Percentiles rank a stretch among this genome's conserved stretches.
Evolutionary conservation across 2,113 vertebrate genomes (phyloP).

Genomic region (Budorcas taxicolor): DNA sequence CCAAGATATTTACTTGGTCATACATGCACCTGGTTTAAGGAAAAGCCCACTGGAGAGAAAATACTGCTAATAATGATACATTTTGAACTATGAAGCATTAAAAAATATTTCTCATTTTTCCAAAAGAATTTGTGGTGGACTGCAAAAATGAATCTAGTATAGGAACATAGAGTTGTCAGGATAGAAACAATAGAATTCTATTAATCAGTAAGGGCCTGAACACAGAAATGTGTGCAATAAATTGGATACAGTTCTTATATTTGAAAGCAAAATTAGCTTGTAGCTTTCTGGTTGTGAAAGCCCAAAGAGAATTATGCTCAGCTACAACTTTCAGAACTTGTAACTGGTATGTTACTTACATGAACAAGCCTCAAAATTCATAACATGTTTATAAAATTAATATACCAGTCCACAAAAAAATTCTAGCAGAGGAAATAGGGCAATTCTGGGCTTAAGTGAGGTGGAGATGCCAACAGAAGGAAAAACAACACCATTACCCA

Average conservation of each 20-base stretch:
- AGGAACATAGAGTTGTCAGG: not conserved
- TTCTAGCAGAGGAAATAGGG: constrained; percentile 20
- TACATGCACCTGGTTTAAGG: not conserved
- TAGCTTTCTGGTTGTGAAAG: not conserved
- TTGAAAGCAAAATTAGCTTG: not conserved
- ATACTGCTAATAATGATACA: not conserved
- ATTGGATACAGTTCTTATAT: not conserved
- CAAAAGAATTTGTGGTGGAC: not conserved
- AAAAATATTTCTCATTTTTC: not conserved
- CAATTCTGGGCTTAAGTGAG: constrained; percentile 36
- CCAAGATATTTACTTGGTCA: not conserved
- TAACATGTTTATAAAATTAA: constrained; percentile 48
- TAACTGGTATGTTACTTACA: constrained; percentile 6
- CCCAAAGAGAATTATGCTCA: not conserved
- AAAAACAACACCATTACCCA: constrained; percentile 34
- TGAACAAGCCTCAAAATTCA: constrained; percentile 47
- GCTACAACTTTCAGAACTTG: constrained; percentile 30
- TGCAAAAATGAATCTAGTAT: not conserved
- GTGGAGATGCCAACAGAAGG: not conserved
- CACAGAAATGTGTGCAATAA: not conserved
- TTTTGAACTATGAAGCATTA: not conserved
- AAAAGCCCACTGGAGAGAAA: not conserved
- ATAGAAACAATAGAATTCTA: not conserved
- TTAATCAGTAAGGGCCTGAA: not conserved
- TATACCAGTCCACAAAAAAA: not conserved